phyloP scores from a whole-genome alignment of 2,113 vertebrate species.

The Poeciliopsis occidentalis region DNA sequence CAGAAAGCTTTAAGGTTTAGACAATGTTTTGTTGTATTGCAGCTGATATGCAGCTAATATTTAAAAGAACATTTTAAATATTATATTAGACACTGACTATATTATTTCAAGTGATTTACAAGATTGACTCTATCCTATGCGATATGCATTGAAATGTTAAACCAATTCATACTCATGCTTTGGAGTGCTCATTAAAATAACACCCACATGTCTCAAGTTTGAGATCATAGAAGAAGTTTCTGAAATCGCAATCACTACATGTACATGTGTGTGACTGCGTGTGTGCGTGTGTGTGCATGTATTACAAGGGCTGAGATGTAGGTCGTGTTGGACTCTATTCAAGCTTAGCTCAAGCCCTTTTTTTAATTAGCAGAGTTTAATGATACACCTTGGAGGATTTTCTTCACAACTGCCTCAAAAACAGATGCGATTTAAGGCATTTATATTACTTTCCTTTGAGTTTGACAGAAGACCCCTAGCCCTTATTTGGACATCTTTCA shows the following conservation, averaged over 20 bases:
- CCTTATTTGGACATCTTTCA: not conserved
- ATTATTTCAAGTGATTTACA: not conserved
- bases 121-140: not conserved
- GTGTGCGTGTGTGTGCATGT: too few species aligned
- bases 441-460: not conserved
- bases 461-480: not conserved
- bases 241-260: not conserved
- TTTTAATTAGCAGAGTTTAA: conserved; percentile 12
- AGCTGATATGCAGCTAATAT: too few species aligned
- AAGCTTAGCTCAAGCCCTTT: conserved; percentile 2
- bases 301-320: not conserved
- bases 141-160: too few species aligned
- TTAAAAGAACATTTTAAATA: not conserved
- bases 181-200: not conserved
- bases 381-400: conserved; percentile 10
- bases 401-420: conserved; percentile 9
- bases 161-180: not conserved
- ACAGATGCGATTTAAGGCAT: not conserved
- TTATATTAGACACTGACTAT: not conserved
- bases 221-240: not conserved
- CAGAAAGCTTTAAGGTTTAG: not conserved
- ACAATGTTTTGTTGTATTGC: not conserved
- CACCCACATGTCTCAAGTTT: not conserved
- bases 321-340: conserved; percentile 7
- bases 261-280: not conserved